Base-by-base conservation (phyloP, 2,797 vertebrate genomes). In the Myotis planiceps region DNA sequence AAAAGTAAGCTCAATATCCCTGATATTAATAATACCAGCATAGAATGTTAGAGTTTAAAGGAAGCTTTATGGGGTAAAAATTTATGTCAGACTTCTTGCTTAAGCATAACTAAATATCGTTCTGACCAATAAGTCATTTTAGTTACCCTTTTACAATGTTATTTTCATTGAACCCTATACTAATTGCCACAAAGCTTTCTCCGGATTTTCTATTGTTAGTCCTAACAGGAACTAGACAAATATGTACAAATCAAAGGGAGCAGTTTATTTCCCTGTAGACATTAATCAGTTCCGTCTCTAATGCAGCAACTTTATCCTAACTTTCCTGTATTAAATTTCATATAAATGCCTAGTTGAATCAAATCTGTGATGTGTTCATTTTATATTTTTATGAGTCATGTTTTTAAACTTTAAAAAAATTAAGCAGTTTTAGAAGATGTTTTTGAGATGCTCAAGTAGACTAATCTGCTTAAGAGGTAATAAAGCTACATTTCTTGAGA, bases 231-330 rank as follows among this genome's bases (percentile, higher is more conserved):
- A 88, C 23, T 78, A 84, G 49, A 80, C 15, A 88, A 68, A 84
- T 80, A 51, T 25, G 19, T 68, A 84, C 79, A 60, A 72, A 79
- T 92, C 23, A 34, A 92, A 80, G 25, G 19, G 13, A 76, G 60
- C 5, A 68, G n/a, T 92, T 87, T 82, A 82, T 87, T 94, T 82
- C 37, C 63, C 53, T 87, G 12, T 82, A 76, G 82, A 75, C 13
- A 63, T 87, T 65, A 69, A 96, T 91, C 45, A 32, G 27, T 65
- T 88, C 79, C 94, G 9, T 37, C 74, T 68, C 2, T 80, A 88
- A 80, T 74, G 49, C 6, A 79, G 37, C 55, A 72, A 60, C 1
- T 71, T 82, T 66, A 80, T 79, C 42, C 39, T 63, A 90, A 84
- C 12, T 93, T 92, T 75, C 19, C 37, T 80, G 72, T 45, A 74